These are phyloP conservation scores for Oenanthe oenanthe DNA, from an alignment of 2,113 vertebrate genomes.

Conservation along the genomic window DNA sequence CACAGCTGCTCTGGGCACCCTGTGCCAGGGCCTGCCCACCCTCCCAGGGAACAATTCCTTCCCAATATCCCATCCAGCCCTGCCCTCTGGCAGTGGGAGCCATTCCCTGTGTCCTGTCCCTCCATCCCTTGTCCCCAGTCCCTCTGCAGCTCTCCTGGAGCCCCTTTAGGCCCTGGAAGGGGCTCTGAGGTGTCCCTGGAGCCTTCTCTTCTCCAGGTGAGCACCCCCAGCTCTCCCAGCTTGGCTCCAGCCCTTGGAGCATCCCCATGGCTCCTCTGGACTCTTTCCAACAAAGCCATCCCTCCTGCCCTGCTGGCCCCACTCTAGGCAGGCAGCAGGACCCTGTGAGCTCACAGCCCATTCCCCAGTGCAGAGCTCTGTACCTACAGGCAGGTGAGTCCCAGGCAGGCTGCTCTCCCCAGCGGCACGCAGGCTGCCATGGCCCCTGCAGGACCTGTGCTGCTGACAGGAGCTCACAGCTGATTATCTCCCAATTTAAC, in stretches of 20 bases:
- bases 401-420: not conserved
- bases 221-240: not conserved
- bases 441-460: not conserved
- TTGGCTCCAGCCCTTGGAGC: not conserved
- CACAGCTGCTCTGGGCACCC: not conserved
- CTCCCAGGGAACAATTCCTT: too few species aligned
- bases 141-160: not conserved
- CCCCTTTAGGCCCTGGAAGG: not conserved
- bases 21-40: not conserved
- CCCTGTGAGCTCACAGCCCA: accelerated
- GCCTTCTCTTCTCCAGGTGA: not conserved
- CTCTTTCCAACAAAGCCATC: not conserved
- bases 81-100: not conserved
- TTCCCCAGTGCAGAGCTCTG: not conserved
- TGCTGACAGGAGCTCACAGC: not conserved
- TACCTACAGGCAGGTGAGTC: conserved; percentile 59
- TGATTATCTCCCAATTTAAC: conserved; percentile 20
- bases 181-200: not conserved
- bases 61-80: not conserved
- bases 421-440: conserved; percentile 25
- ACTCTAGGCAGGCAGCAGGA: accelerated
- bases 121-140: not conserved
- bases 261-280: accelerated
- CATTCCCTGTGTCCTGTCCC: too few species aligned
- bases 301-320: not conserved